Evolutionary conservation across 2,797 vertebrate genomes (phyloP).

Genomic region (Lacerta agilis): DNA sequence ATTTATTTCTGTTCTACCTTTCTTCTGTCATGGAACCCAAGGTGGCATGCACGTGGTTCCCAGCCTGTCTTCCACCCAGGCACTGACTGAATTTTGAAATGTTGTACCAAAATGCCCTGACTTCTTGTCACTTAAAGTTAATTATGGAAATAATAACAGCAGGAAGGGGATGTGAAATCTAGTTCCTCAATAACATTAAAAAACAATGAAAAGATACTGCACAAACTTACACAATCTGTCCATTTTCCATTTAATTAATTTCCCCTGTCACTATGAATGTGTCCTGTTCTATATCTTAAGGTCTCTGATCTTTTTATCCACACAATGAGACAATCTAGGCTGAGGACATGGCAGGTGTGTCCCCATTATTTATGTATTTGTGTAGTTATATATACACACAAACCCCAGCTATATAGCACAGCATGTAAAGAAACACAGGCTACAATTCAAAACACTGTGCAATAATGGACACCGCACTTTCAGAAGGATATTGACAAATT

Average conservation of each 20-base stretch:
- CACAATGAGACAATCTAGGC: neutral
- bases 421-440: neutral
- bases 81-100: slow-evolving; percentile 14
- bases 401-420: neutral
- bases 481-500: too few relatives aligned
- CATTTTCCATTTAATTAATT: neutral
- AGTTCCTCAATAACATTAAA: slow-evolving; percentile 5
- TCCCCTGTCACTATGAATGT: neutral
- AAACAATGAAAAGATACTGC: neutral
- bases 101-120: neutral
- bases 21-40: too few relatives aligned
- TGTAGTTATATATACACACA: neutral
- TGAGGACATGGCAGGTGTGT: neutral
- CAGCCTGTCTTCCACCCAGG: too few relatives aligned
- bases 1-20: too few relatives aligned
- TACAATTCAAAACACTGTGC: neutral
- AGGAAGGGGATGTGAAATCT: neutral
- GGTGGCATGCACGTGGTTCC: too few relatives aligned
- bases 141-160: neutral
- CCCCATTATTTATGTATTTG: neutral
- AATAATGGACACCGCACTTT: too few relatives aligned
- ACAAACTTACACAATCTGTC: neutral
- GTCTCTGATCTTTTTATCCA: neutral
- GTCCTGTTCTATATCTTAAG: neutral
- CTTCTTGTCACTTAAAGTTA: neutral